Evolutionary conservation across 2,888 invertebrate species (phyloP).

Genomic region (Lepidonotus clava): DNA sequence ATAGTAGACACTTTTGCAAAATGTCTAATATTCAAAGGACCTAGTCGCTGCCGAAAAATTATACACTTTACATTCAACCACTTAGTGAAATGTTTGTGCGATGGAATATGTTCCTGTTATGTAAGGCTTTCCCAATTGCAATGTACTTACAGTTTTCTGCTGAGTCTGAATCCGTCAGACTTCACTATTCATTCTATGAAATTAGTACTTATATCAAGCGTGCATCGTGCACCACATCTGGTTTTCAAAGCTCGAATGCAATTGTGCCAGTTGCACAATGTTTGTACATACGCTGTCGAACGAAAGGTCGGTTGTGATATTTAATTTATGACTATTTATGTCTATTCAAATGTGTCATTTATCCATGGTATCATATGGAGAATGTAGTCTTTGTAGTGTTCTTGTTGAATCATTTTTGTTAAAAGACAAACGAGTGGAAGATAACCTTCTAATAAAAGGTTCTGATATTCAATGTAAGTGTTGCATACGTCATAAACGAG

Average conservation of each 20-base stretch:
- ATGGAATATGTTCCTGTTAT: not conserved
- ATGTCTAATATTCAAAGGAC: no score
- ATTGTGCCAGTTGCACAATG: not conserved
- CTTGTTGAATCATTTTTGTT: conserved; percentile 36
- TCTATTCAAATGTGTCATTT: conserved; percentile 12
- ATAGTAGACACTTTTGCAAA: no score
- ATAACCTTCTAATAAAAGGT: not conserved
- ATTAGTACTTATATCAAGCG: not conserved
- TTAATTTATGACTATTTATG: conserved; percentile 52
- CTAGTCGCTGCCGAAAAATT: no score
- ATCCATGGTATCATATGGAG: conserved; percentile 46
- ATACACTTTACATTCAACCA: no score
- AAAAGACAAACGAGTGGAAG: conserved; percentile 20
- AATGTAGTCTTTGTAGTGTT: conserved; percentile 7
- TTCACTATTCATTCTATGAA: not conserved
- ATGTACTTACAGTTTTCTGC: conserved; percentile 12
- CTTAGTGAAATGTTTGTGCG: no score
- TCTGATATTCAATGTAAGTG: not conserved
- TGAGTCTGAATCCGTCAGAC: not conserved
- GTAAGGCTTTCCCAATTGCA: not conserved
- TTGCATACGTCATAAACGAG: not conserved
- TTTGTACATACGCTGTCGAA: conserved; percentile 18
- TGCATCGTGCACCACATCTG: no score
- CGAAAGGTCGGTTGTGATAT: conserved; percentile 45
- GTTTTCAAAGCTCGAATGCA: no score